Conservation (phyloP, 1,140 invertebrate species). For the Lysiphlebus fabarum region DNA sequence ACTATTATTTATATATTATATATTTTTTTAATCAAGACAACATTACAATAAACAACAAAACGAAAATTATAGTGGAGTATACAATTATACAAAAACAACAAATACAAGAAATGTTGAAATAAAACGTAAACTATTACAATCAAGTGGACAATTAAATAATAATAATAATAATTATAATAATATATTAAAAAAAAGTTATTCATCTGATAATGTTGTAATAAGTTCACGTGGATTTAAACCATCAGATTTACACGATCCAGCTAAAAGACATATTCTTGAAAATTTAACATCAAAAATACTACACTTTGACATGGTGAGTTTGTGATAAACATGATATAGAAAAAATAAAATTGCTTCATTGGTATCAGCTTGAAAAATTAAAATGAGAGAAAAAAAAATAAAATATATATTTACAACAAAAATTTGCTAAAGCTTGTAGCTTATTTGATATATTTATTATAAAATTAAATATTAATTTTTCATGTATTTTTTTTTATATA, state of each 20-base stretch:
- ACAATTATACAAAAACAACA: slow-evolving; percentile 26
- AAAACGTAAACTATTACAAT: slow-evolving; percentile 33
- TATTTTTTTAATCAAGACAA: slow-evolving; percentile 1
- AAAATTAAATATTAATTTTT: no score
- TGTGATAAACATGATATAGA: slow-evolving; percentile 1
- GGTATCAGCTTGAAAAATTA: not conserved
- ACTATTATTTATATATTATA: not conserved
- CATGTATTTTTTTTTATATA: slow-evolving; percentile 12
- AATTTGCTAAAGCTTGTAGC: not conserved
- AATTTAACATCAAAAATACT: slow-evolving; percentile 74
- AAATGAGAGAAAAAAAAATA: no score
- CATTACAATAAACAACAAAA: slow-evolving; percentile 1
- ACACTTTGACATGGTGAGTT: slow-evolving; percentile 73
- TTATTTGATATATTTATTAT: no score
- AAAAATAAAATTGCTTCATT: slow-evolving; percentile 9
- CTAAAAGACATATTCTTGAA: slow-evolving; percentile 75
- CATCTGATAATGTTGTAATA: slow-evolving; percentile 57
- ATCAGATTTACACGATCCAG: slow-evolving; percentile 76
- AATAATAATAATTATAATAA: slow-evolving; percentile 22
- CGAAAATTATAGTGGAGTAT: slow-evolving; percentile 34
- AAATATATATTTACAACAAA: no score
- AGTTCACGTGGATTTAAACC: slow-evolving; percentile 73
- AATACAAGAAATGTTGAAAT: slow-evolving; percentile 39
- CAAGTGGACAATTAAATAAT: slow-evolving; percentile 24
- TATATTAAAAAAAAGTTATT: slow-evolving; percentile 43